Conservation (phyloP, 2,888 invertebrate species). For the Oscheius sp. region DNA sequence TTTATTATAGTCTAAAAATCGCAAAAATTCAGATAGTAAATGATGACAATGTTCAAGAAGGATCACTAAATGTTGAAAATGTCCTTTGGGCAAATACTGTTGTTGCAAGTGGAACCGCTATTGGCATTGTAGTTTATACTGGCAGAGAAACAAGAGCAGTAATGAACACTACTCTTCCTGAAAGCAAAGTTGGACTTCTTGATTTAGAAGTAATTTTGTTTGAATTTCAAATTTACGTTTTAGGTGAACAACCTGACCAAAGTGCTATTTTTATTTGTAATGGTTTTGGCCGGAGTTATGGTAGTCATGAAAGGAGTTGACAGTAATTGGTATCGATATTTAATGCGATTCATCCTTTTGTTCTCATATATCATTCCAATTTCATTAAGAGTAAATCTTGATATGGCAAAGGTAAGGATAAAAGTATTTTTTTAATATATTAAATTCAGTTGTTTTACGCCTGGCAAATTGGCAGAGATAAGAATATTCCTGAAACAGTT, state of each 20-base stretch:
- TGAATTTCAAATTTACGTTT: neutral
- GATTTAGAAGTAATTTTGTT: conserved; percentile 93
- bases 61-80: conserved; percentile 91
- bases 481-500: conserved; percentile 89
- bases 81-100: conserved; percentile 99
- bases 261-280: conserved; percentile 87
- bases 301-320: conserved; percentile 83
- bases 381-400: conserved; percentile 94
- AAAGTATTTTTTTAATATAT: neutral
- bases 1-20: neutral
- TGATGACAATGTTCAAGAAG: conserved; percentile 75
- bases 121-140: conserved; percentile 83
- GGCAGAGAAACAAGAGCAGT: conserved; percentile 94
- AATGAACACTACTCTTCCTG: conserved; percentile 96
- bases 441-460: conserved; percentile 77
- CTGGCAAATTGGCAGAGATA: conserved; percentile 92
- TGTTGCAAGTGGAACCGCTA: conserved; percentile 82
- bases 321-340: conserved; percentile 77
- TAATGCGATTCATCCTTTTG: conserved; percentile 92
- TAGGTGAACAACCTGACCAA: conserved; percentile 92
- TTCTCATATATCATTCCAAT: conserved; percentile 99
- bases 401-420: conserved; percentile 84
- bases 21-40: conserved; percentile 49
- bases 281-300: conserved; percentile 89
- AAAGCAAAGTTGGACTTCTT: conserved; percentile 92